These are phyloP conservation scores for Eueremaeus valkanovi DNA, from an alignment of 2,888 invertebrate species.

Conservation along the genomic window DNA sequence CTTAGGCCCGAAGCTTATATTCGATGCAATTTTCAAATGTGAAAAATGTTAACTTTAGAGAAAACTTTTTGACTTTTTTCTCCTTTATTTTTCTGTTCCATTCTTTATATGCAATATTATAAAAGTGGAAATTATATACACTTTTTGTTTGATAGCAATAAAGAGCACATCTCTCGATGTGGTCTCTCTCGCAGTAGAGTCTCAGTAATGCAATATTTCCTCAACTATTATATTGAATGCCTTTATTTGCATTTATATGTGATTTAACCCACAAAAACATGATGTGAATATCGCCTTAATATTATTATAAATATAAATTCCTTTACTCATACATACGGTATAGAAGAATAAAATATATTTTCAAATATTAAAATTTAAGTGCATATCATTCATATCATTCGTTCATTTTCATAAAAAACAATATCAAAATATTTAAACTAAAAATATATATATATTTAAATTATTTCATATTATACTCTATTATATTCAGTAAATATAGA, in stretches of 20 bases:
- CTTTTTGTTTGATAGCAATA: conserved; percentile 24
- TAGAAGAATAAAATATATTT: background rate
- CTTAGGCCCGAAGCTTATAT: background rate
- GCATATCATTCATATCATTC: background rate
- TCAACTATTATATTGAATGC: background rate
- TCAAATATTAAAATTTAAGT: background rate
- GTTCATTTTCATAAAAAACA: too few species aligned
- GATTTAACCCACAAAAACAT: conserved; percentile 26
- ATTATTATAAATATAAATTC: conserved; percentile 11
- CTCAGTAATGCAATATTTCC: conserved; percentile 12
- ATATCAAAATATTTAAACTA: too few species aligned
- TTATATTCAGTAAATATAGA: too few species aligned
- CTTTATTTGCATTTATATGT: conserved; percentile 30
- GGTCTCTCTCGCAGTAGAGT: conserved; percentile 8
- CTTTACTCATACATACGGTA: too few species aligned
- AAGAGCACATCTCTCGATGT: conserved; percentile 26
- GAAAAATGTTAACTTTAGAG: background rate
- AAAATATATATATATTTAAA: too few species aligned
- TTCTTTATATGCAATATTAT: background rate
- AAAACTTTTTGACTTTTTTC: background rate
- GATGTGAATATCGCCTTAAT: conserved; percentile 20
- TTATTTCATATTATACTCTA: too few species aligned
- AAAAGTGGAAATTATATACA: conserved; percentile 29
- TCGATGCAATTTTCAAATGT: background rate
- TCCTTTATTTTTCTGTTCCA: background rate